phyloP scores from a whole-genome alignment of 2,797 vertebrate species.

The Dicrostonyx torquatus region DNA sequence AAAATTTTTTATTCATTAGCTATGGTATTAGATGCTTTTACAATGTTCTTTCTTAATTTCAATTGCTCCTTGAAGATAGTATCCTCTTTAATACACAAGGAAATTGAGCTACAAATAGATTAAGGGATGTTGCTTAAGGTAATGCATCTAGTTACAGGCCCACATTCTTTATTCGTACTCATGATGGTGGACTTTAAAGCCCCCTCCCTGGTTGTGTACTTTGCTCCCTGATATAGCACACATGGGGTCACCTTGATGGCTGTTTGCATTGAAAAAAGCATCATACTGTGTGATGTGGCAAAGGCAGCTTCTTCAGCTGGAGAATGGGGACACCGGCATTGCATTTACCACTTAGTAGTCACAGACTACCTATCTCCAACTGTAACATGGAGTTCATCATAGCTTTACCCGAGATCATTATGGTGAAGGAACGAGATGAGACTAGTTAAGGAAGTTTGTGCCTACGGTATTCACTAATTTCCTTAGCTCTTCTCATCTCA shows the following conservation, averaged over 20 bases:
- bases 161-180: constrained; percentile 4
- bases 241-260: not conserved
- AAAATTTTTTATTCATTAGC: not conserved
- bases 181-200: not conserved
- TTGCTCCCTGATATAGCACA: not conserved
- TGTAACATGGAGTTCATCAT: not conserved
- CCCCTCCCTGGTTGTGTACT: not conserved
- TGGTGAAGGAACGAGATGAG: not conserved
- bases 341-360: not conserved
- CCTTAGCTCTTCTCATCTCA: no score
- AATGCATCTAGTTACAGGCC: not conserved
- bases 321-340: not conserved
- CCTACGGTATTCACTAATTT: no score
- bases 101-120: constrained; percentile 27
- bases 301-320: not conserved
- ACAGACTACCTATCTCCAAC: not conserved
- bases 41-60: constrained; percentile 26
- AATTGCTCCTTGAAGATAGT: not conserved
- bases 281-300: not conserved
- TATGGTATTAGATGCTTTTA: not conserved
- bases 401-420: not conserved
- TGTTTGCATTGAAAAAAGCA: constrained; percentile 14
- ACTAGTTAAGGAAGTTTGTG: not conserved
- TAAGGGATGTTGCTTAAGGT: not conserved
- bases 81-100: not conserved